Conservation (phyloP, 2,113 vertebrate genomes). For the Petrocephalus zakoni region DNA sequence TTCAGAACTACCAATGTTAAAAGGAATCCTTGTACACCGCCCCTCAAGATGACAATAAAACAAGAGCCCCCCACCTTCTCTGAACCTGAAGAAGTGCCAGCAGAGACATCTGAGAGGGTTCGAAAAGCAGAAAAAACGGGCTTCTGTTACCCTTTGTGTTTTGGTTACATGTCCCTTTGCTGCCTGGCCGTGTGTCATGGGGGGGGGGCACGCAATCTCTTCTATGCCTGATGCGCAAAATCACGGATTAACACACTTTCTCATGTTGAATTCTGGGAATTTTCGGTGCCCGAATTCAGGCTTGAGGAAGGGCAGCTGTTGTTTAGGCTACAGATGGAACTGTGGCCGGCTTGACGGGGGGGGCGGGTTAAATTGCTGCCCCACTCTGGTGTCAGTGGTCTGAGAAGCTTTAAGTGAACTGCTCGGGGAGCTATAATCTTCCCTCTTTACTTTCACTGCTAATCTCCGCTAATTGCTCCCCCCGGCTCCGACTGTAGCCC, state of each 20-base stretch:
- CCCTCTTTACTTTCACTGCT: constrained; percentile 4
- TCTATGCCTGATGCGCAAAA: not conserved
- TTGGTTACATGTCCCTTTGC: not conserved
- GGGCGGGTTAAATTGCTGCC: not conserved
- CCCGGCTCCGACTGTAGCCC: not conserved
- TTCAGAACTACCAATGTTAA: not conserved
- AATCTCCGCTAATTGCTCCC: not conserved
- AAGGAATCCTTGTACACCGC: not conserved
- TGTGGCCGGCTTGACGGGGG: not conserved
- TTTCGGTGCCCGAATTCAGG: not conserved
- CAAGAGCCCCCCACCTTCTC: not conserved
- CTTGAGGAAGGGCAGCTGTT: not conserved
- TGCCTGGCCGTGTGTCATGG: not conserved
- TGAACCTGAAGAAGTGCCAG: not conserved
- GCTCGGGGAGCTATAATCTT: not conserved
- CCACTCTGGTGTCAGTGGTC: not conserved
- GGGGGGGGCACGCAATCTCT: not conserved
- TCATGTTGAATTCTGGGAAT: constrained; percentile 1
- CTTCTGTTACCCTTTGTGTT: not conserved
- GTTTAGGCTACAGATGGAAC: not conserved
- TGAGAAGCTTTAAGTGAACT: constrained; percentile 9
- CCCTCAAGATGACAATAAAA: not conserved
- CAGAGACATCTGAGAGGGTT: not conserved
- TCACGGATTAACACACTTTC: constrained; percentile 15
- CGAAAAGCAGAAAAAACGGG: not conserved